Conservation (phyloP, 2,797 vertebrate genomes). For the Picus viridis region DNA sequence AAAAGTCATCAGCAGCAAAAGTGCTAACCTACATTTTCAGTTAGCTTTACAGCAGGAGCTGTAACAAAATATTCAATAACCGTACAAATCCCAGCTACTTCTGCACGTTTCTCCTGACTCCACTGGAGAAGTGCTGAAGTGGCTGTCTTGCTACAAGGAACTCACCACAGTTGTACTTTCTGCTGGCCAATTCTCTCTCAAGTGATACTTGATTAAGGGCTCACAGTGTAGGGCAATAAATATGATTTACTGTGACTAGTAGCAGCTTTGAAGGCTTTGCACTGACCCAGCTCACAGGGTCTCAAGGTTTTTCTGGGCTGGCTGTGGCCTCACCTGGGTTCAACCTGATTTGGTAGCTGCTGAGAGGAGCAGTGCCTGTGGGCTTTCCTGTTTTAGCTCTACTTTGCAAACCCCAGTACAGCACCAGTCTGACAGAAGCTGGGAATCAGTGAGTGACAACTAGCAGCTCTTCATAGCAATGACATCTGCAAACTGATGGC, state of each 20-base stretch:
- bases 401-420: too few relatives aligned
- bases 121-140: slow-evolving; percentile 11
- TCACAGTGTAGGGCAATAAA: not conserved
- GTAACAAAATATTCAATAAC: not conserved
- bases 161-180: not conserved
- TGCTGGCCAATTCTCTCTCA: not conserved
- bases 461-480: too few relatives aligned
- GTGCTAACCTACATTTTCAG: slow-evolving; percentile 15
- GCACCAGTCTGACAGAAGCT: too few relatives aligned
- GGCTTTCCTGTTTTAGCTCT: too few relatives aligned
- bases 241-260: fast-evolving
- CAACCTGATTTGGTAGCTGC: not conserved
- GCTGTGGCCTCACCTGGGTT: not conserved
- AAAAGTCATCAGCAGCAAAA: slow-evolving; percentile 43
- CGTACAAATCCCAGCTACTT: not conserved
- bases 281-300: fast-evolving
- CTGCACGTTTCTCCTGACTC: not conserved
- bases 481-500: too few relatives aligned
- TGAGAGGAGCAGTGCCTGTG: too few relatives aligned
- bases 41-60: not conserved
- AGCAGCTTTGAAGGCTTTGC: not conserved
- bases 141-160: not conserved
- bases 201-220: not conserved
- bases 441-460: too few relatives aligned
- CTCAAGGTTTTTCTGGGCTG: not conserved